phyloP scores from a whole-genome alignment of 2,888 invertebrate species.

The Azorinus chamasolen region DNA sequence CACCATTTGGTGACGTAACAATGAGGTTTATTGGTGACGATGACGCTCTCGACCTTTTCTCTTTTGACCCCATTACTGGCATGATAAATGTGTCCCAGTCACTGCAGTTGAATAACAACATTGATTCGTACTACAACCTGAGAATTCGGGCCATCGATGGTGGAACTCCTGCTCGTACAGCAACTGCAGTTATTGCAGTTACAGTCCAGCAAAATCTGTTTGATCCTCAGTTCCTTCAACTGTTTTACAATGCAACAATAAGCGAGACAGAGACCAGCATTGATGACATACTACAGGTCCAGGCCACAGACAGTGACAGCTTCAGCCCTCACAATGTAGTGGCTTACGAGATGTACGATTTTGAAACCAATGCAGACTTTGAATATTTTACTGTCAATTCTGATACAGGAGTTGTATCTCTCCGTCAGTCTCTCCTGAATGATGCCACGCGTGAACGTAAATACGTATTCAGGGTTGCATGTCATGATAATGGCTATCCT shows the following conservation, averaged over 20 bases:
- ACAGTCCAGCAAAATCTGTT: conserved; percentile 71
- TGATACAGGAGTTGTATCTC: conserved; percentile 66
- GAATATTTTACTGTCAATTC: conserved; percentile 66
- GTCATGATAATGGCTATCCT: conserved; percentile 64
- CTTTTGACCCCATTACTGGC: conserved; percentile 66
- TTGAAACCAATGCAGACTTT: conserved; percentile 1
- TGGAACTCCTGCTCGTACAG: conserved; percentile 74
- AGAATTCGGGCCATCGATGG: conserved; percentile 78
- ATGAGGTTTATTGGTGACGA: conserved; percentile 72
- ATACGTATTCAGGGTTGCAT: conserved; percentile 49
- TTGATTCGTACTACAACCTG: conserved; percentile 70
- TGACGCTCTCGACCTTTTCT: conserved; percentile 72
- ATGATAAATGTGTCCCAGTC: conserved; percentile 65
- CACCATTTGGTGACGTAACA: conserved; percentile 69
- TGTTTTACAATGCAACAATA: conserved; percentile 61
- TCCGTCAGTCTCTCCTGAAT: conserved; percentile 71
- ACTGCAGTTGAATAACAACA: conserved; percentile 53
- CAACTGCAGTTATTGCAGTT: conserved; percentile 69
- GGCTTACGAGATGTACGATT: conserved; percentile 39
- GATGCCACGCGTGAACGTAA: conserved; percentile 49
- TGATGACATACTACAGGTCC: conserved; percentile 51
- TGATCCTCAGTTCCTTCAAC: conserved; percentile 60
- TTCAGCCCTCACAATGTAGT: conserved; percentile 53
- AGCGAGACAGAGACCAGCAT: conserved; percentile 67
- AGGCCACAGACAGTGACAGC: conserved; percentile 68